Evolutionary conservation across 2,888 invertebrate genomes (phyloP).

Genomic region (Venustoraphidia nigricollis): DNA sequence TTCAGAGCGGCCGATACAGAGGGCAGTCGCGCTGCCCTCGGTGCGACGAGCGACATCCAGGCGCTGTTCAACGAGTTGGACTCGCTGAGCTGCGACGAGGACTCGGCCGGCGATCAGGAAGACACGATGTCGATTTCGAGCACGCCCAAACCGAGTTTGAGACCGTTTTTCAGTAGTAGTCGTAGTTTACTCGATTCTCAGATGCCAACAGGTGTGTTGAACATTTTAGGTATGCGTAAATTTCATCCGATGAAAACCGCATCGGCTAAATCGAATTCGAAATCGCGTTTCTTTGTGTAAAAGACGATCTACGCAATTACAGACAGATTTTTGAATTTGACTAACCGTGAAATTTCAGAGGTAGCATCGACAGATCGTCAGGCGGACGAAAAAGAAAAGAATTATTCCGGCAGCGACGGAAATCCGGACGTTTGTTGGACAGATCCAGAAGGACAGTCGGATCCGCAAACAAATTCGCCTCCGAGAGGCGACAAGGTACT

Average conservation of each 20-base stretch:
- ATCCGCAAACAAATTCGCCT: conserved; percentile 40
- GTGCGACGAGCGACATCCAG: conserved; percentile 78
- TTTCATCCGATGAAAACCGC: conserved; percentile 1
- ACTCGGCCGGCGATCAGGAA: conserved; percentile 86
- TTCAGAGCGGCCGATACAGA: conserved; percentile 89
- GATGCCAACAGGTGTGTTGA: conserved; percentile 14
- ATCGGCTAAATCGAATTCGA: conserved; percentile 6
- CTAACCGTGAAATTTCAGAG: neutral
- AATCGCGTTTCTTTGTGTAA: conserved; percentile 3
- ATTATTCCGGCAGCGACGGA: conserved; percentile 38
- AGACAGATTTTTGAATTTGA: no score
- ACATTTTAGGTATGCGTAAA: neutral
- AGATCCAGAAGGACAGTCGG: conserved; percentile 53
- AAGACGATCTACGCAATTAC: no score
- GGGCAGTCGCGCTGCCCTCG: conserved; percentile 47
- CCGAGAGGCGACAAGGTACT: conserved; percentile 29
- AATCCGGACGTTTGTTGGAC: conserved; percentile 37
- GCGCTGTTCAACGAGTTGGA: conserved; percentile 92
- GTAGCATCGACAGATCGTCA: conserved; percentile 15
- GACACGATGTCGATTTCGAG: conserved; percentile 95
- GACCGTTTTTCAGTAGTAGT: conserved; percentile 90
- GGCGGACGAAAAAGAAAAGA: conserved; percentile 20
- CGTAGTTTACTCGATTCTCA: conserved; percentile 45
- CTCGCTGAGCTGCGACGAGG: conserved; percentile 73
- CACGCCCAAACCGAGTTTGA: conserved; percentile 88